Percentiles rank a stretch among this genome's conserved stretches.
phyloP scores from a whole-genome alignment of 92 coral and sea anemone genomes.

The Palythoa grandis region DNA sequence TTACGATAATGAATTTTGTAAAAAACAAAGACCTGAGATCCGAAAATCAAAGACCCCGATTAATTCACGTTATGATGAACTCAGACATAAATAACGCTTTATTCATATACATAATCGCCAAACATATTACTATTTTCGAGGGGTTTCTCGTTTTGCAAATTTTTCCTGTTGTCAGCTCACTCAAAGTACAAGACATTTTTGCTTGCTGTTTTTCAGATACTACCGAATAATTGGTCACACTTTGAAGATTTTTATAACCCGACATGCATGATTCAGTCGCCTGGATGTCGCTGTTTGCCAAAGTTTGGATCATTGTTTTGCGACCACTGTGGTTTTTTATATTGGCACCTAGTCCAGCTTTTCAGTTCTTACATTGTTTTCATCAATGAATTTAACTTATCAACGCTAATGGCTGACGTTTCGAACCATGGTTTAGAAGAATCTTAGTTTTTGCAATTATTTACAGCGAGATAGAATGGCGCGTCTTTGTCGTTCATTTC shows the following conservation, averaged over 20 bases:
- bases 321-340: slow-evolving; percentile 18
- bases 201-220: slow-evolving; percentile 15
- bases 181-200: no score
- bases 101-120: no score
- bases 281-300: slow-evolving; percentile 37
- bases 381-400: slow-evolving; percentile 50
- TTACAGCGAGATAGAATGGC: slow-evolving; percentile 71
- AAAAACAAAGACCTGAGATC: no score
- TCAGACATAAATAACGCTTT: no score
- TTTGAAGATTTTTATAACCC: slow-evolving; percentile 25
- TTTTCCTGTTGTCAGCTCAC: no score
- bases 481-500: slow-evolving; percentile 61
- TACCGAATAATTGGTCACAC: slow-evolving; percentile 14
- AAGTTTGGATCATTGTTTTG: slow-evolving; percentile 40
- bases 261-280: no score
- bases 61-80: no score
- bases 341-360: slow-evolving; percentile 38
- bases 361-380: slow-evolving; percentile 39
- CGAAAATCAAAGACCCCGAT: no score
- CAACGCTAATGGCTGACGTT: slow-evolving; percentile 48
- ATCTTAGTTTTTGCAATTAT: slow-evolving; percentile 48
- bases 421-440: slow-evolving; percentile 56
- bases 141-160: no score
- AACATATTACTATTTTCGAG: no score
- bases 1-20: no score